Evolutionary conservation across 2,113 vertebrate species (phyloP).

Genomic region (Halcyon senegalensis): DNA sequence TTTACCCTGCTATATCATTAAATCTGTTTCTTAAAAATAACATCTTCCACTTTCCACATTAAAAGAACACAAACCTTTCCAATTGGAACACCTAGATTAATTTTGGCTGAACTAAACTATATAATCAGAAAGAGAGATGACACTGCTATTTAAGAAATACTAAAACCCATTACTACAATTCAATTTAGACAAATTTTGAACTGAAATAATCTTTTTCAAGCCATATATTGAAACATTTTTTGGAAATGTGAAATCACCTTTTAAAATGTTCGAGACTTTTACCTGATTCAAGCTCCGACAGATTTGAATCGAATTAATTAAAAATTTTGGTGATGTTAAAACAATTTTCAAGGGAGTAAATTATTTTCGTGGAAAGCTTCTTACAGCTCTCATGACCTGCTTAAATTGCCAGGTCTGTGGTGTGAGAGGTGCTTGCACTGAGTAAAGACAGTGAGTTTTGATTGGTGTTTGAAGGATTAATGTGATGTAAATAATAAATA

Average conservation of each 20-base stretch:
- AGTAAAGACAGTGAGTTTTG: neutral
- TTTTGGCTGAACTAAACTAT: neutral
- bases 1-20: neutral
- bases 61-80: accelerated
- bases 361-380: neutral
- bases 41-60: neutral
- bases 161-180: neutral
- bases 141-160: neutral
- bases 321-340: neutral
- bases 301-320: neutral
- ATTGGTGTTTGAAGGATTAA: neutral
- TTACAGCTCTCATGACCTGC: neutral
- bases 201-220: neutral
- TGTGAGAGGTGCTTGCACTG: neutral
- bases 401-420: neutral
- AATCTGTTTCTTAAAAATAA: neutral
- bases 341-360: neutral
- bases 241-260: neutral
- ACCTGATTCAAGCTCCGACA: neutral
- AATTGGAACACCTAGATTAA: neutral
- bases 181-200: neutral
- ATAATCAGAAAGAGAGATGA: neutral
- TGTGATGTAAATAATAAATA: neutral
- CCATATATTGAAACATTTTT: neutral
- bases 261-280: neutral